Conservation (phyloP, 2,113 vertebrate species). For the Tetrax tetrax region DNA sequence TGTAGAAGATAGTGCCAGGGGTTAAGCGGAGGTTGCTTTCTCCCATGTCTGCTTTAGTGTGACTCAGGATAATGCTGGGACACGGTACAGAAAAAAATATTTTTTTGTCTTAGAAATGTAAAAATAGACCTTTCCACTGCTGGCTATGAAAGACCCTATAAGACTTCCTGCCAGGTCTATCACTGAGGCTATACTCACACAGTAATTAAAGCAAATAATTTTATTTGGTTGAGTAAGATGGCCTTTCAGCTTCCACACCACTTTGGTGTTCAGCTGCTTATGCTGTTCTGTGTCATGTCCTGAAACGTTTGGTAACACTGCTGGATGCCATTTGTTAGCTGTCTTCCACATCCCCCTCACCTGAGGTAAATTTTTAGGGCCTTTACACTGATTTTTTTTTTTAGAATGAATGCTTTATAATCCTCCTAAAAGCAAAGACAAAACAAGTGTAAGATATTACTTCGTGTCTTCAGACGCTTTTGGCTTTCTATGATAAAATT, state of each 20-base stretch:
- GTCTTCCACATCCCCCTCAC: not conserved
- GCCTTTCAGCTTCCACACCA: not conserved
- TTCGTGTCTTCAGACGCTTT: not conserved
- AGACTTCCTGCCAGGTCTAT: not conserved
- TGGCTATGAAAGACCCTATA: not conserved
- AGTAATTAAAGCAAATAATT: not conserved
- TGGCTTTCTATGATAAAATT: constrained; percentile 19
- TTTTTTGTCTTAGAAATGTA: not conserved
- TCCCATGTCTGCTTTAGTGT: not conserved
- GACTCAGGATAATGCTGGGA: not conserved
- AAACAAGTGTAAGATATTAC: not conserved
- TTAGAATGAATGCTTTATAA: not conserved
- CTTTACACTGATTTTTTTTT: not conserved
- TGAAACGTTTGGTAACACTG: not conserved
- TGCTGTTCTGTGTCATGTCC: not conserved
- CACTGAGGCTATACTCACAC: not conserved
- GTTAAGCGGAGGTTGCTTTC: not conserved
- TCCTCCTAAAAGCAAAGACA: constrained; percentile 3
- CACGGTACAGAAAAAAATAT: not conserved
- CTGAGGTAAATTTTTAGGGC: not conserved
- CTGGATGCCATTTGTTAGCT: not conserved
- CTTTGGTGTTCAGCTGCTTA: not conserved
- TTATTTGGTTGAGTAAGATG: not conserved
- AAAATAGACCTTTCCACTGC: not conserved
- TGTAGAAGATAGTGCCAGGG: not conserved